Conservation (phyloP, 2,113 vertebrate species). For the Pedetes capensis region DNA sequence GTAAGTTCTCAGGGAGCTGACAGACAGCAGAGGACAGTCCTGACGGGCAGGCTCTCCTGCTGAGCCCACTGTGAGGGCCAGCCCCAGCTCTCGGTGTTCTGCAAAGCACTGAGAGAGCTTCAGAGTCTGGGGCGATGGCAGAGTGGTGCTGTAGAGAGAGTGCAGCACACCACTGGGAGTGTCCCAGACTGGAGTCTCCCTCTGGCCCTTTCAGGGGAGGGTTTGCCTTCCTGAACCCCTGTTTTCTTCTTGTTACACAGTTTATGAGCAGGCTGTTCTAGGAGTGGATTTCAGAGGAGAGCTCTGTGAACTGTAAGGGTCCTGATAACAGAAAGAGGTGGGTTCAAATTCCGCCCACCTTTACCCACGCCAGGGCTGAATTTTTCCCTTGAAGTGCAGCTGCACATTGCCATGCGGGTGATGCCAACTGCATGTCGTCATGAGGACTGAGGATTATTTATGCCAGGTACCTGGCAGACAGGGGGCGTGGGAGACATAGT, state of each 20-base stretch:
- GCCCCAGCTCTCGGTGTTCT: accelerated
- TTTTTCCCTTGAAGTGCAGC: background rate
- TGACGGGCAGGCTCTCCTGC: background rate
- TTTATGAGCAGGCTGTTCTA: background rate
- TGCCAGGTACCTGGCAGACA: background rate
- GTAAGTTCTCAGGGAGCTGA: background rate
- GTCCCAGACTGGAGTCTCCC: background rate
- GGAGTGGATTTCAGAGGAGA: background rate
- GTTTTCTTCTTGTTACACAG: background rate
- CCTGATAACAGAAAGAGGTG: background rate
- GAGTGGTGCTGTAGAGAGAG: background rate
- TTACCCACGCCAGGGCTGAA: background rate
- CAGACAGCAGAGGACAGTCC: background rate
- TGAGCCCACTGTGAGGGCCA: background rate
- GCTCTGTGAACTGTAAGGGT: background rate
- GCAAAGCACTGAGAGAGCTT: background rate
- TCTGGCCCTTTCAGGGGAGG: background rate
- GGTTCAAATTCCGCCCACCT: background rate
- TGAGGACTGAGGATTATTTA: accelerated
- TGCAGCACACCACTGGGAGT: background rate
- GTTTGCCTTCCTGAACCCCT: background rate
- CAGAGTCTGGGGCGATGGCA: background rate
- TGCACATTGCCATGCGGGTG: no score
- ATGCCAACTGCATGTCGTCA: accelerated
- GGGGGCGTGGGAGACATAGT: no score